Base-by-base conservation (phyloP, 2,797 vertebrate species). In the Gephyroberyx darwinii region DNA sequence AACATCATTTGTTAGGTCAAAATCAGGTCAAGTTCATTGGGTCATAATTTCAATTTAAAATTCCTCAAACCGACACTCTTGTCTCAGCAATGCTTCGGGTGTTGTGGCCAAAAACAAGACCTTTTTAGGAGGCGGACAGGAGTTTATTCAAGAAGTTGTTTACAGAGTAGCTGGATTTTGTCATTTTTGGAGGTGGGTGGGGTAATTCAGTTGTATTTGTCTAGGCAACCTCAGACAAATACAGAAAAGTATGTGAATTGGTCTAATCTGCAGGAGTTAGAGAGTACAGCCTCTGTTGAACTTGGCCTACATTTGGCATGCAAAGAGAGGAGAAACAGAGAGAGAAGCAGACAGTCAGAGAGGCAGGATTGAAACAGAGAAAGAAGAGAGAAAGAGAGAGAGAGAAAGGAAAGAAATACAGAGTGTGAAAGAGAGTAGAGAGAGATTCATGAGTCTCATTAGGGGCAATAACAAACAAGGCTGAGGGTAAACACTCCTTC, bases 1-100 rank as follows among this genome's bases (percentile, higher is more conserved):
- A 80, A 80, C 79, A 74, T 86, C 79, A 82, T 72, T 69, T 53
- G 57, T 69, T 51, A 56, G 73, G 77, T 78, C 82, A 59, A 57
- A 74, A 78, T 1, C 74, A 70, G 84, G 77, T 89, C 76, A 81
- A 76, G 69, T 82, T 82, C 78, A 77, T 71, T 57, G 74, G 64
- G 50, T 62, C 72, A 52, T 81, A 80, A 59, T 63, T 73, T 47
- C 16, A 66, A 81, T 63, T 66, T 26, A 9, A 74, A 80, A 86
- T 78, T 81, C 82, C 77, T 75, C 7, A 13, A 47, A 5, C 39
- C 16, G 35, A 48, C n/a, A 8, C 51, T 30, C 57, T 62, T 7
- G 33, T 71, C 67, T 76, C 30, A 51, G 17, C 77, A 82, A 63
- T 50, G 37, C 8, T 66, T 53, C 1, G 1, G 51, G 17, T 48